Conservation (phyloP, 2,797 vertebrate genomes). For the Sus cebifrons region DNA sequence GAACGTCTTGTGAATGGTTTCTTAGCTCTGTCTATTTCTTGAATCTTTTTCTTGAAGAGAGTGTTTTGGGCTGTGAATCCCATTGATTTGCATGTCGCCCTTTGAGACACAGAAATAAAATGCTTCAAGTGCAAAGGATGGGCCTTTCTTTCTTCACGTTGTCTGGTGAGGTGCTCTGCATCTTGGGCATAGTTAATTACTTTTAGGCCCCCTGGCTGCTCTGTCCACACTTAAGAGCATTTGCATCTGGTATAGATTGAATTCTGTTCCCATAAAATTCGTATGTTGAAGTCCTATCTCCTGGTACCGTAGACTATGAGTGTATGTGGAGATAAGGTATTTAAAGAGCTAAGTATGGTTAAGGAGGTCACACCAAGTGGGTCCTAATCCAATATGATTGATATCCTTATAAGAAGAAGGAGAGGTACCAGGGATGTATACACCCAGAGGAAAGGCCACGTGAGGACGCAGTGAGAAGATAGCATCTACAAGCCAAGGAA, state of each 20-base stretch:
- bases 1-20: background rate
- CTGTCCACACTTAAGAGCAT: background rate
- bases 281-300: background rate
- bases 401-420: background rate
- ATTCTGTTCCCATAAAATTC: background rate
- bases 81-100: background rate
- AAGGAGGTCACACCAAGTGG: background rate
- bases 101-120: constrained; percentile 40
- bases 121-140: background rate
- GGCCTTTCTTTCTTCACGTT: constrained; percentile 16
- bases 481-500: background rate
- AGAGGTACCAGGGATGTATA: background rate
- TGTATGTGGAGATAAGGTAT: background rate
- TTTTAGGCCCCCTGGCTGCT: background rate
- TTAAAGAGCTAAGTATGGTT: background rate
- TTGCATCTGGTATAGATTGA: constrained; percentile 45
- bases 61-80: constrained; percentile 1
- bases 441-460: background rate
- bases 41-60: constrained; percentile 43
- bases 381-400: background rate
- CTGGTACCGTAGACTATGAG: background rate
- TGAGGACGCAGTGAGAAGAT: background rate
- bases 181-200: background rate
- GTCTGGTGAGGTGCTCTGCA: background rate
- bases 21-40: constrained; percentile 50